These are phyloP conservation scores for Rhyacichthys aspro DNA, from an alignment of 2,797 vertebrate genomes.

Conservation along the genomic window DNA sequence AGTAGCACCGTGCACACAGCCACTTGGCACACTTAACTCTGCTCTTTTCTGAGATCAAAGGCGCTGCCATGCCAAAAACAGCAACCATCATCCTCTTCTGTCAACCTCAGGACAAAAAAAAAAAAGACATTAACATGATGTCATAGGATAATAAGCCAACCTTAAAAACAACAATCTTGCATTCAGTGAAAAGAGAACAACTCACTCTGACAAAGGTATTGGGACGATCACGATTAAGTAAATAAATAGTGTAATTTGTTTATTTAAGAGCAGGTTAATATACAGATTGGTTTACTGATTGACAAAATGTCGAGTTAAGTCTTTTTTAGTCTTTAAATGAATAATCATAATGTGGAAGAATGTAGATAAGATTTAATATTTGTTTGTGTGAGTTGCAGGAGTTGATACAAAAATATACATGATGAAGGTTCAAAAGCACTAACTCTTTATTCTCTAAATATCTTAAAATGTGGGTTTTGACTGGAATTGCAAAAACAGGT, in stretches of 20 bases:
- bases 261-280: too few species aligned
- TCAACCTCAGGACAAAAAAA: conserved; percentile 47
- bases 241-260: background rate
- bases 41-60: conserved; percentile 53
- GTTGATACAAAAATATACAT: too few species aligned
- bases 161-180: conserved; percentile 39
- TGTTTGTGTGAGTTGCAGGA: too few species aligned
- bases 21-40: conserved; percentile 24
- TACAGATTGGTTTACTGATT: background rate
- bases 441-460: background rate
- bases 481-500: conserved; percentile 13
- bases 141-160: conserved; percentile 47
- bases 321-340: too few species aligned
- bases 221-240: conserved; percentile 52
- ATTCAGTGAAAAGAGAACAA: conserved; percentile 33
- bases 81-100: conserved; percentile 26
- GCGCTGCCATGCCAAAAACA: conserved; percentile 30
- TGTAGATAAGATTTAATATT: too few species aligned
- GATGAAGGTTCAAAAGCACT: too few species aligned
- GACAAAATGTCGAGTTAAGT: too few species aligned
- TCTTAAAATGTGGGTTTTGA: conserved; percentile 12
- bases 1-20: conserved; percentile 68
- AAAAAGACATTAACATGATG: conserved; percentile 54
- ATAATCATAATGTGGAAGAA: too few species aligned
- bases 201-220: conserved; percentile 54